Evolutionary conservation across 2,797 vertebrate genomes (phyloP), one percentile per base, ranked within the genome.

Genomic region (Eulemur rubriventer): DNA sequence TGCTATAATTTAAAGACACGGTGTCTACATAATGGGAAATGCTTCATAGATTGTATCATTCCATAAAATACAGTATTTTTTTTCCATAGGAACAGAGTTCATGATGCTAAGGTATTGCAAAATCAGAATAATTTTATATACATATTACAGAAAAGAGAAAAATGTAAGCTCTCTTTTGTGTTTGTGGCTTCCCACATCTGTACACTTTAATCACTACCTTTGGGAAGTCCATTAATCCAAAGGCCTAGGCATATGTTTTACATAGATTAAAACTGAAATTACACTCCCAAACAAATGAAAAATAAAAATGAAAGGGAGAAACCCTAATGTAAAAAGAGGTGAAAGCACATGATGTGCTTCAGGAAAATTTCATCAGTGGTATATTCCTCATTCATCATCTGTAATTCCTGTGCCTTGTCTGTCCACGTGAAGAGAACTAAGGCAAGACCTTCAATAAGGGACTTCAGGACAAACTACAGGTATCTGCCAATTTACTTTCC

Each of bases 1-100:
- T 98, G 98, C 99, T 98, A 98, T 99, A 98, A 99, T 99, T 98
- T 98, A 99, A 99, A 98, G 98, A 98, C 98, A 98, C 93, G 97
- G 98, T 98, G 98, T 98, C 98, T 98, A 98, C 98, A 98, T 99
- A 99, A 99, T 99, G 98, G 98, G 98, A 98, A 99, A 98, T 98
- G 98, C 98, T 98, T 98, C 98, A 98, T 84, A 98, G 98, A 98
- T 98, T 98, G 96, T 98, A 98, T 98, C 94, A 98, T 98, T 99
- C 98, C 97, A 97, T 97, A 98, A 98, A 98, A 98, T 95, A 98
- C 89, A 86, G 98, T 96, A 97, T 98, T 97, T 96, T 98, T 98
- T 87, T 55, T 13, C 11, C 22, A 98, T 98, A 96, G 93, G 97
- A 98, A 98, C 61, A 98, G 97, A 98, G 98, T 97, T 97, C 97